Evolutionary conservation across 2,888 invertebrate species (phyloP).

Genomic region (Cheiracanthium punctorium): DNA sequence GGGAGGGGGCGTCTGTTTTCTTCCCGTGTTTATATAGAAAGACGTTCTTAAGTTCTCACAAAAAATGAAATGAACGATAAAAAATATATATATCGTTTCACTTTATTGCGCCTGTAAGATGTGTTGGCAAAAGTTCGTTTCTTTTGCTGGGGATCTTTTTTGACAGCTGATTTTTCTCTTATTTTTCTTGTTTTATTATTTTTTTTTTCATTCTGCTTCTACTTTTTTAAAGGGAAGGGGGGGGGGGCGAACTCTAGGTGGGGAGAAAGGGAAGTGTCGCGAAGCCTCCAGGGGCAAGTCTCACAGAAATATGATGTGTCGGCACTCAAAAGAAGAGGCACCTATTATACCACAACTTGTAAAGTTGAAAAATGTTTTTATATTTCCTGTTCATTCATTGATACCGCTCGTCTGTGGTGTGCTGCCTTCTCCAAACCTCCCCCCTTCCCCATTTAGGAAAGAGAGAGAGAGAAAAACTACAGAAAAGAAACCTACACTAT

Average conservation of each 20-base stretch:
- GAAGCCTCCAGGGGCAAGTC: constrained; percentile 46
- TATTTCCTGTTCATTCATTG: constrained; percentile 70
- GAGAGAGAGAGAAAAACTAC: too few relatives aligned
- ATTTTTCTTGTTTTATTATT: not conserved
- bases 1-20: not conserved
- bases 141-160: constrained; percentile 46
- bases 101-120: constrained; percentile 56
- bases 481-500: constrained; percentile 55
- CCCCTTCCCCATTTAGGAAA: constrained; percentile 27
- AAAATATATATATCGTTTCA: constrained; percentile 66
- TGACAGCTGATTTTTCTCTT: constrained; percentile 62
- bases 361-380: constrained; percentile 71
- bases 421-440: not conserved
- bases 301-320: constrained; percentile 69
- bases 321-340: constrained; percentile 61
- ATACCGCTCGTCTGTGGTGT: constrained; percentile 46
- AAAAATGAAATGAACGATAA: constrained; percentile 47
- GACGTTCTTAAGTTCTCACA: constrained; percentile 53
- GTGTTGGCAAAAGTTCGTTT: constrained; percentile 41
- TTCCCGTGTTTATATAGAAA: constrained; percentile 50
- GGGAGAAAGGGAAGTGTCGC: not conserved
- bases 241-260: not conserved
- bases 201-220: not conserved
- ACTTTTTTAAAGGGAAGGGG: not conserved
- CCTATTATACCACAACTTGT: constrained; percentile 67